phyloP scores from a whole-genome alignment of 2,888 invertebrate species.

The Opisthograptis luteolata region DNA sequence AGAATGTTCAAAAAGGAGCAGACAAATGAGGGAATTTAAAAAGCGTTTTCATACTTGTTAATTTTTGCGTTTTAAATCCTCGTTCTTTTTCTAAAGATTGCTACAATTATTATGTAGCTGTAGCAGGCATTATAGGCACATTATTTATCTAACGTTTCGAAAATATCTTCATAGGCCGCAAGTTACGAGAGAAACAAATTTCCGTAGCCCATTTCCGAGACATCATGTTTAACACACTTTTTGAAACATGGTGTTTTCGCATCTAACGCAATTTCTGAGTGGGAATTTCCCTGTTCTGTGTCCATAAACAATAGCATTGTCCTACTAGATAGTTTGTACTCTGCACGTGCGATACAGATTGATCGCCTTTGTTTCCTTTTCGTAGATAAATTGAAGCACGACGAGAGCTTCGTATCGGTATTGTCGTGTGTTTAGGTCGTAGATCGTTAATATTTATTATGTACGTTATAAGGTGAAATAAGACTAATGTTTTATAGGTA shows the following conservation, averaged over 20 bases:
- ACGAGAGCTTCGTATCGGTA: background rate
- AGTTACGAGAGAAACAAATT: background rate
- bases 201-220: background rate
- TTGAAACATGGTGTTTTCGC: background rate
- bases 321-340: no score
- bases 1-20: no score
- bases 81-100: no score
- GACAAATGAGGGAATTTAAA: no score
- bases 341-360: constrained; percentile 28
- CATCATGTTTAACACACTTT: background rate
- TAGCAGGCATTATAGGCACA: no score
- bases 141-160: background rate
- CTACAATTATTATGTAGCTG: no score
- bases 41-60: no score
- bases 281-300: background rate
- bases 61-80: no score
- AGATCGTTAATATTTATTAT: no score
- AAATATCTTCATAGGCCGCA: background rate
- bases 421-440: constrained; percentile 15
- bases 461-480: no score
- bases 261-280: background rate
- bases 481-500: no score
- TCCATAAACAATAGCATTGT: constrained; percentile 22
- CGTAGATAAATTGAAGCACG: constrained; percentile 22
- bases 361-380: constrained; percentile 29